Evolutionary conservation across 2,888 invertebrate species (phyloP).

Genomic region (Saturnia japonica): DNA sequence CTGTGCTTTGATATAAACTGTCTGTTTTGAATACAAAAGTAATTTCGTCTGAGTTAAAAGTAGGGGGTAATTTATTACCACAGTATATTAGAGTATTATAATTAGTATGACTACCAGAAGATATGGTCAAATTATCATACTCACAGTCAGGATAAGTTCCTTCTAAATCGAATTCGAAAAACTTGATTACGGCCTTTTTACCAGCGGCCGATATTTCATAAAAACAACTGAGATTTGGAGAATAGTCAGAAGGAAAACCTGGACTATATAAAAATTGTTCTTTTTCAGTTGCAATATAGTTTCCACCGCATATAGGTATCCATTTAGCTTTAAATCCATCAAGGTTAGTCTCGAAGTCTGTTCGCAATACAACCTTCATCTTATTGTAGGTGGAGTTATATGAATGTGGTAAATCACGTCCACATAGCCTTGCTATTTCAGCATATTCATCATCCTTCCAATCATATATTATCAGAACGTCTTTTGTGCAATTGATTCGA

Average conservation of each 20-base stretch:
- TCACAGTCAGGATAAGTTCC: conserved; percentile 60
- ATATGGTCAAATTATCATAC: conserved; percentile 82
- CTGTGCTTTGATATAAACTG: conserved; percentile 71
- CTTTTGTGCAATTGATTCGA: conserved; percentile 86
- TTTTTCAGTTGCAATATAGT: conserved; percentile 76
- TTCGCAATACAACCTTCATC: conserved; percentile 87
- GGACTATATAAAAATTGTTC: conserved; percentile 86
- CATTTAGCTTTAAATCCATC: conserved; percentile 89
- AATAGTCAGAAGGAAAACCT: conserved; percentile 86
- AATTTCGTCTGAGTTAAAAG: conserved; percentile 54
- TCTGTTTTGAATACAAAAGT: conserved; percentile 83
- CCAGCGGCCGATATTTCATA: conserved; percentile 82
- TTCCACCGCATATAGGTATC: conserved; percentile 87
- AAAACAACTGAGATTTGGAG: conserved; percentile 81
- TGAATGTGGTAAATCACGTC: conserved; percentile 80
- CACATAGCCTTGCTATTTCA: conserved; percentile 84
- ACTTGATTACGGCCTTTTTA: conserved; percentile 76
- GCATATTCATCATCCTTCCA: conserved; percentile 77
- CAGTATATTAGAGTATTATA: conserved; percentile 45
- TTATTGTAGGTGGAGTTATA: conserved; percentile 84
- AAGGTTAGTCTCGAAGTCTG: conserved; percentile 84
- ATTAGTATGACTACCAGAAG: conserved; percentile 32
- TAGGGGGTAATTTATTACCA: conserved; percentile 59
- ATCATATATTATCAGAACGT: conserved; percentile 86
- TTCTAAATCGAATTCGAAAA: conserved; percentile 82